These are phyloP conservation scores for Harpagoxenus sublaevis DNA, from an alignment of 2,888 invertebrate genomes.

Conservation along the genomic window DNA sequence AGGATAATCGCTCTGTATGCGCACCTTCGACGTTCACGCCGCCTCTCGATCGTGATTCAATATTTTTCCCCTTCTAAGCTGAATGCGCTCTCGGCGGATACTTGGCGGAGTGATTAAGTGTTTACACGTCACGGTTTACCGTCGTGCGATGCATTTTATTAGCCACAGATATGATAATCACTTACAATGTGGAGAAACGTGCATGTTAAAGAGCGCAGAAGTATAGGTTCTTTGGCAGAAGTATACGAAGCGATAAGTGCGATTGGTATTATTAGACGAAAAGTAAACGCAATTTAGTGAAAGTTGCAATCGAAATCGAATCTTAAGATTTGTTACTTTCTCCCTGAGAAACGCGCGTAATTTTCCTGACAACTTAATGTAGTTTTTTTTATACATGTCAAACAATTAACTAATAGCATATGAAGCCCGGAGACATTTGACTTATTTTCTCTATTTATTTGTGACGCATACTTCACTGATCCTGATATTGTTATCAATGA, in stretches of 20 bases:
- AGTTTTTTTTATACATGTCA: background rate
- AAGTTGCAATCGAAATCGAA: constrained; percentile 15
- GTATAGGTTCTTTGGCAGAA: background rate
- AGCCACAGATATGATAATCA: constrained; percentile 31
- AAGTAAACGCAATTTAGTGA: constrained; percentile 8
- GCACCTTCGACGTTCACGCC: constrained; percentile 49
- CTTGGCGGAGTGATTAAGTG: constrained; percentile 46
- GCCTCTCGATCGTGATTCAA: constrained; percentile 55
- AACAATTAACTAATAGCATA: constrained; percentile 2
- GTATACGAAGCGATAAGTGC: background rate
- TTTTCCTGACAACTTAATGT: background rate
- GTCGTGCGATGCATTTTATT: constrained; percentile 36
- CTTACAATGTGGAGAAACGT: background rate
- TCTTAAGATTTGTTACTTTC: constrained; percentile 16
- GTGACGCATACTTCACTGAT: constrained; percentile 7
- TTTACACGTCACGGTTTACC: constrained; percentile 43
- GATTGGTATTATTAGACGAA: constrained; percentile 4
- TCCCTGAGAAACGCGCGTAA: background rate
- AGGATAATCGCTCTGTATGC: constrained; percentile 78
- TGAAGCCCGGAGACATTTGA: background rate
- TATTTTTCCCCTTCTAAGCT: constrained; percentile 38
- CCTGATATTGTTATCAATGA: constrained; percentile 14
- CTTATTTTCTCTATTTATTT: constrained; percentile 8
- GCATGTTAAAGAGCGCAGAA: constrained; percentile 12
- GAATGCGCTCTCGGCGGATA: constrained; percentile 14